These are phyloP conservation scores for Harpegnathos saltator DNA, from an alignment of 1,140 invertebrate genomes.

Conservation along the genomic window DNA sequence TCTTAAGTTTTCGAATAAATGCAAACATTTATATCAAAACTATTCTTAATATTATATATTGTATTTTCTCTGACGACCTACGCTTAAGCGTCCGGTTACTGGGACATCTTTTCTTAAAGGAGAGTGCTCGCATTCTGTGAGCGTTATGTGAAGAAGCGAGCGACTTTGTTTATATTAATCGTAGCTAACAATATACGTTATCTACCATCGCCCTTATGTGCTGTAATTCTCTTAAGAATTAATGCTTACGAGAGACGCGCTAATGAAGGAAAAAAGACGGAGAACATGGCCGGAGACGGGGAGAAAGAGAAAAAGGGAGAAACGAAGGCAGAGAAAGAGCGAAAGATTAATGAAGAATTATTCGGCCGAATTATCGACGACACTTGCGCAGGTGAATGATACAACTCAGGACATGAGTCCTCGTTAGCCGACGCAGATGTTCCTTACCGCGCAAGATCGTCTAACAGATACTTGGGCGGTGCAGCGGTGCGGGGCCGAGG, in stretches of 20 bases:
- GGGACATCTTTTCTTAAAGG: too few relatives aligned
- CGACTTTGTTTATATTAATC: too few relatives aligned
- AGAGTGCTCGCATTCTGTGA: too few relatives aligned
- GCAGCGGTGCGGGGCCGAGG: background rate
- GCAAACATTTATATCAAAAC: too few relatives aligned
- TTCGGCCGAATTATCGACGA: constrained; percentile 22
- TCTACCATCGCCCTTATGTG: background rate
- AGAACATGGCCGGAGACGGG: background rate
- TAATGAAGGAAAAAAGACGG: constrained; percentile 16
- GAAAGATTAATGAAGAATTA: constrained; percentile 31
- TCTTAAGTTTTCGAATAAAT: too few relatives aligned
- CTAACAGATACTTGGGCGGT: constrained; percentile 22
- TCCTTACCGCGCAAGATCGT: constrained; percentile 24
- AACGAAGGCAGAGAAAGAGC: background rate
- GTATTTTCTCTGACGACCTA: too few relatives aligned
- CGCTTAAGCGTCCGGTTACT: too few relatives aligned
- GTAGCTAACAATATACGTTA: constrained; percentile 6
- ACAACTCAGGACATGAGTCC: constrained; percentile 64
- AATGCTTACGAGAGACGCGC: background rate
- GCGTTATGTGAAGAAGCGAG: too few relatives aligned
- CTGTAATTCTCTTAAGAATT: background rate
- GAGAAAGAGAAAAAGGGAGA: too few relatives aligned
- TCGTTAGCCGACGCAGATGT: constrained; percentile 69
- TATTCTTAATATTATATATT: too few relatives aligned
- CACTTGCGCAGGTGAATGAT: constrained; percentile 31